Conservation (phyloP, 2,797 vertebrate species). For the Pogoniulus pusillus region DNA sequence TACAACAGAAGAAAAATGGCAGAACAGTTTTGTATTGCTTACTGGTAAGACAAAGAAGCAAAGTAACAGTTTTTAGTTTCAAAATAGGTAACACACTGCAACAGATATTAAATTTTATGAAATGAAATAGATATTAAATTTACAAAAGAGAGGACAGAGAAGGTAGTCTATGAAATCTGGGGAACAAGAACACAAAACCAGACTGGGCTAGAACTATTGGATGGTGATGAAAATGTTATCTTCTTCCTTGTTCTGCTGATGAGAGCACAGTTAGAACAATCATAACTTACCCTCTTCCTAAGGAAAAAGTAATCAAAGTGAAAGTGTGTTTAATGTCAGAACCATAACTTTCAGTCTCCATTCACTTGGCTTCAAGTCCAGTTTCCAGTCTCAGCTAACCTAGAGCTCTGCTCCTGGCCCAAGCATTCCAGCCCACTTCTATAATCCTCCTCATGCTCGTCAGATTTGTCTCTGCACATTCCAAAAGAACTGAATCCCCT, state of each 20-base stretch:
- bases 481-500: not conserved
- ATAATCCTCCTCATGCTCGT: not conserved
- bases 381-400: not conserved
- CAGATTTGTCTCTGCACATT: not conserved
- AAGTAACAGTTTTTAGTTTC: not conserved
- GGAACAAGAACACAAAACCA: not conserved
- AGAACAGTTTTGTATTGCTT: not conserved
- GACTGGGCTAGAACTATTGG: not conserved
- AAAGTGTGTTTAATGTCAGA: not conserved
- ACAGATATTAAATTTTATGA: not conserved
- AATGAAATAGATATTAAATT: not conserved
- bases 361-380: not conserved
- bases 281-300: too few species aligned
- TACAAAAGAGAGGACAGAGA: fast-evolving
- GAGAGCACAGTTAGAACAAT: too few species aligned
- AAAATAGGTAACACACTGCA: not conserved
- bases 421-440: fast-evolving
- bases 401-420: not conserved
- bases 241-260: too few species aligned
- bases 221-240: too few species aligned
- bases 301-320: not conserved
- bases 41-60: not conserved
- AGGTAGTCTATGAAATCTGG: not conserved
- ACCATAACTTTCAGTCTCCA: not conserved
- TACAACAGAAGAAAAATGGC: not conserved